Evolutionary conservation across 2,888 invertebrate species (phyloP).

Genomic region (Scaptomyza caliginosa): DNA sequence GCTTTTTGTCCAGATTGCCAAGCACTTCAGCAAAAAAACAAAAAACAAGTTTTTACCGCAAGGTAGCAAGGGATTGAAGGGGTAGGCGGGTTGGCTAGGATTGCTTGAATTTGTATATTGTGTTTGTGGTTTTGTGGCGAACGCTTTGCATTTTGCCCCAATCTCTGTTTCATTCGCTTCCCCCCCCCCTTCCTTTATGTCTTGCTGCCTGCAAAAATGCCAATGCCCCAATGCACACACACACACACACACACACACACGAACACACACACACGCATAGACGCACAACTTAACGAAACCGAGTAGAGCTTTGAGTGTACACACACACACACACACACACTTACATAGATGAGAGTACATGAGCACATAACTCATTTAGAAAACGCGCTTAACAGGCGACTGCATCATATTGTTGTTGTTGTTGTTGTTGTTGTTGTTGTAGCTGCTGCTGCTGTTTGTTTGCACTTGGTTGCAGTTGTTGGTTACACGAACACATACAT

Average conservation of each 20-base stretch:
- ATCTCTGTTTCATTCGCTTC: conserved; percentile 8
- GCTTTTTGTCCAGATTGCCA: conserved; percentile 61
- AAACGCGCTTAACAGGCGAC: conserved; percentile 42
- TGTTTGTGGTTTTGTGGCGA: conserved; percentile 44
- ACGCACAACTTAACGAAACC: neutral
- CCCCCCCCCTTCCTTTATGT: neutral
- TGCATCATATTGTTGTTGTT: conserved; percentile 13
- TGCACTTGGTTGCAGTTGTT: conserved; percentile 24
- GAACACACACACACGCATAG: neutral
- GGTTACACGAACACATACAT: conserved; percentile 19
- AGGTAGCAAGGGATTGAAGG: neutral
- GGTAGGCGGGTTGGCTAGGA: conserved; percentile 11
- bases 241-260: neutral
- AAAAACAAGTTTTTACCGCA: neutral
- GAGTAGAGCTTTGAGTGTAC: neutral
- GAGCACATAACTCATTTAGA: conserved; percentile 58
- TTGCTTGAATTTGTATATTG: conserved; percentile 20
- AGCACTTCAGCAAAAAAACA: conserved; percentile 27
- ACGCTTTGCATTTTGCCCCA: conserved; percentile 47
- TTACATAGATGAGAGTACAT: conserved; percentile 23
- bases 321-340: neutral
- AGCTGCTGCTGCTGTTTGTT: conserved; percentile 5
- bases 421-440: conserved; percentile 11
- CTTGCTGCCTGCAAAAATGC: conserved; percentile 30
- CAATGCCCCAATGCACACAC: conserved; percentile 57